Base-by-base conservation (phyloP, 1,140 invertebrate genomes). In the Chymomyza costata region DNA sequence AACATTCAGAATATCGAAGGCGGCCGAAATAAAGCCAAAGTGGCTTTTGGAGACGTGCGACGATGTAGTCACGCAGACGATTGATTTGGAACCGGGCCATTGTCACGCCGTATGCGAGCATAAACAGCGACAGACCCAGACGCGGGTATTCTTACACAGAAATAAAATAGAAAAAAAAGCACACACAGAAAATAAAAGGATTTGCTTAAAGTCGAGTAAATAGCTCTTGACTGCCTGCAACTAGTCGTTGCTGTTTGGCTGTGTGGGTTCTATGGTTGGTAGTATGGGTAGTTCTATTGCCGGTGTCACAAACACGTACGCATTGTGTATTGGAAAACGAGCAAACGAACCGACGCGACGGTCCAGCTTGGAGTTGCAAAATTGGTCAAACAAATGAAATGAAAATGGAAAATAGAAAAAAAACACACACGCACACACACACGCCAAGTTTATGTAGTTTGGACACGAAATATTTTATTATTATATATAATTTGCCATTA, bases 401-500 rank as follows among this genome's bases (percentile, higher is more conserved):
- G 5, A 28, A 28, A 28, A 28, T 28, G 10, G 5, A 28, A 6
- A 28, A 6, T 5, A 6, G 10, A 6, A 28, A 28, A 5, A 28
- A 28, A 21, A 15, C 38, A 30, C 14, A 18, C 41, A 21, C 31
- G 11, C 13, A 34, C 13, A 30, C 17, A 15, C 25, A 8, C 31
- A 32, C 17, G 25, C 30, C 16, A 64, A 61, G 70, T 66, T 78
- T 78, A n/a, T 68, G 61, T 80, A 78, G 71, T 78, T 78, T 37
- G 67, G 65, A 78, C 71, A 78, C 71, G 71, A 78, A 78, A 78
- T 78, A 78, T 78, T 78, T 78, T 78, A 78, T 78, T 78, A 78
- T 78, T 80, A 80, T 78, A 76, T 80, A 78, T 80, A 78, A 78
- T 78, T 80, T 73, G 71, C 71, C 63, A 78, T 78, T 78, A 78